Conservation (phyloP, 2,113 vertebrate genomes). For the Chlorodrepanis virens region DNA sequence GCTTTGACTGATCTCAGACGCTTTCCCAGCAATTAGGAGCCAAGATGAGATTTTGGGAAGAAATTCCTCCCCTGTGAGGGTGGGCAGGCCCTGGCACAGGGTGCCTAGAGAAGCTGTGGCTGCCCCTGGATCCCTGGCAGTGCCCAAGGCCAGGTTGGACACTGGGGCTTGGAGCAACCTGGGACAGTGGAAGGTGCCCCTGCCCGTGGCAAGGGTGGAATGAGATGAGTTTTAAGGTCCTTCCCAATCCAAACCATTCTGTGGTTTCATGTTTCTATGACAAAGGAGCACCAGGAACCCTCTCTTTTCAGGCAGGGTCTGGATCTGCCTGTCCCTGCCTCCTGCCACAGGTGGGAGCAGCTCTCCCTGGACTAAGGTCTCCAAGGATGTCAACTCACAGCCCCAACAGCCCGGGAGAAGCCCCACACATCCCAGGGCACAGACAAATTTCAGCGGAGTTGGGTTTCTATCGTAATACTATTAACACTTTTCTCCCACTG, state of each 20-base stretch:
- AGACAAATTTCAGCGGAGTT: background rate
- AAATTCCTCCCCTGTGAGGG: background rate
- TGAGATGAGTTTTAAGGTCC: background rate
- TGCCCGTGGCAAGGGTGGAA: background rate
- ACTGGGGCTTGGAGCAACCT: background rate
- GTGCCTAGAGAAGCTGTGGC: background rate
- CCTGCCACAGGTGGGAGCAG: background rate
- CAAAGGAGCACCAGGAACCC: background rate
- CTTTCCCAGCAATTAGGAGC: background rate
- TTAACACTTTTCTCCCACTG: background rate
- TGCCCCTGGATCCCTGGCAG: background rate
- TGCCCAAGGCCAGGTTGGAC: background rate
- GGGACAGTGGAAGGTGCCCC: background rate
- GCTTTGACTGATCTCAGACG: background rate
- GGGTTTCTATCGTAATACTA: background rate
- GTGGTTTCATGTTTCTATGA: background rate
- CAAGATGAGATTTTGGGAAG: background rate
- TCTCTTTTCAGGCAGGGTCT: background rate
- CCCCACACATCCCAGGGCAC: background rate
- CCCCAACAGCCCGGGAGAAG: background rate
- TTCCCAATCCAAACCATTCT: background rate
- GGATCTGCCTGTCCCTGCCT: background rate
- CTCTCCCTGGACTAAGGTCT: background rate
- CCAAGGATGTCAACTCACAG: background rate
- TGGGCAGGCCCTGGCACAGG: background rate